A percentile compares a stretch with the other conserved stretches of the same genome.
Conservation (phyloP, 2,888 invertebrate genomes). For the Tachina grossa region DNA sequence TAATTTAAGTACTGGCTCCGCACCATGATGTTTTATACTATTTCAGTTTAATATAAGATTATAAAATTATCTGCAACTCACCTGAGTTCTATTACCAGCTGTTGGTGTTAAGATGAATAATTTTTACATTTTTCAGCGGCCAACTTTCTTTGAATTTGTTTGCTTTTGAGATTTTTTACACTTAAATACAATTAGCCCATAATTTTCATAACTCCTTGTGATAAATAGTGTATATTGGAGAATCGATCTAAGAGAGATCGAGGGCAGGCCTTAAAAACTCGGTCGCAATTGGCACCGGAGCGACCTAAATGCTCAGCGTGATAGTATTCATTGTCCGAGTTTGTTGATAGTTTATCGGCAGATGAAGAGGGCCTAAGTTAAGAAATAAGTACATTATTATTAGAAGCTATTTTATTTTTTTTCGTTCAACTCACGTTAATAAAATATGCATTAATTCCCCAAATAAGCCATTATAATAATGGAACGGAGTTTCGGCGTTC, state of each 20-base stretch:
- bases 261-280: constrained; percentile 78
- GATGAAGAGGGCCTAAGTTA: constrained; percentile 87
- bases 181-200: constrained; percentile 59
- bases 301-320: constrained; percentile 88
- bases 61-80: too few relatives aligned
- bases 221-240: constrained; percentile 75
- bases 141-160: not conserved
- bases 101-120: too few relatives aligned
- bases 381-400: not conserved
- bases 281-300: constrained; percentile 78
- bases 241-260: constrained; percentile 79
- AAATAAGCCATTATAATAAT: constrained; percentile 88
- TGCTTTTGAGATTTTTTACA: not conserved
- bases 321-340: constrained; percentile 88
- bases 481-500: constrained; percentile 87
- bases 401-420: not conserved
- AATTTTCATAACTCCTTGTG: constrained; percentile 72
- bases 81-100: too few relatives aligned
- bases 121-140: too few relatives aligned
- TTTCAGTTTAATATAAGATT: too few relatives aligned
- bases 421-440: constrained; percentile 86
- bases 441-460: constrained; percentile 90
- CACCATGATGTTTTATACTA: too few relatives aligned
- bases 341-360: constrained; percentile 85
- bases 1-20: too few relatives aligned